A percentile compares a stretch with the other conserved stretches of the same genome.
phyloP scores from a whole-genome alignment of 2,888 invertebrate species.

The Mesorhabditis spiculigera region DNA sequence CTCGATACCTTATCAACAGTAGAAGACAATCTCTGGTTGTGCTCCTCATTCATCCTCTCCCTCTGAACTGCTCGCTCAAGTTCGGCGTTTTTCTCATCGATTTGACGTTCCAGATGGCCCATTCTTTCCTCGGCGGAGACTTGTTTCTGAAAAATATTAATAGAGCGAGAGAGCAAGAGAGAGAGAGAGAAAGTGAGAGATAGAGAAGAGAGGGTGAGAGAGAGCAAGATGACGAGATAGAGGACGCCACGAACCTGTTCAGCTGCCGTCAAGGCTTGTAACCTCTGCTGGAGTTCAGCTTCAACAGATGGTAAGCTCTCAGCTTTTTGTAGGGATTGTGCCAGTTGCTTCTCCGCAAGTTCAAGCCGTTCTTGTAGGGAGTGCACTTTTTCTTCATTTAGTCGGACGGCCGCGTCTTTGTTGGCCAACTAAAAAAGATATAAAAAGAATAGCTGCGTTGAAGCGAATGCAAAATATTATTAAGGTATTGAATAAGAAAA shows the following conservation, averaged over 20 bases:
- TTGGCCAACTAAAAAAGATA: conserved; percentile 82
- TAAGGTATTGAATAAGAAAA: too few relatives aligned
- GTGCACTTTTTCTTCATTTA: conserved; percentile 58
- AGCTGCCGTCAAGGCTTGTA: conserved; percentile 81
- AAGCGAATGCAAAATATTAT: too few relatives aligned
- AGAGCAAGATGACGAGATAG: conserved; percentile 40
- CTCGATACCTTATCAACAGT: conserved; percentile 38
- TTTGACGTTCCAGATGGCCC: conserved; percentile 79
- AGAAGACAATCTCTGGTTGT: conserved; percentile 71
- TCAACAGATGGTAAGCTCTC: conserved; percentile 84
- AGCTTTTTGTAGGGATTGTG: conserved; percentile 80
- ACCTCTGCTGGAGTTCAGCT: conserved; percentile 89
- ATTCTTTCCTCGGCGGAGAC: conserved; percentile 95
- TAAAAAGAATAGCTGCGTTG: too few relatives aligned
- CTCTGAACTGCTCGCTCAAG: conserved; percentile 62
- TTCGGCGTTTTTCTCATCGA: conserved; percentile 49
- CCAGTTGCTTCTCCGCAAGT: conserved; percentile 89
- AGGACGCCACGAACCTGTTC: conserved; percentile 40
- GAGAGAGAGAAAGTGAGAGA: too few relatives aligned
- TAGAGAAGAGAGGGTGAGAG: neutral
- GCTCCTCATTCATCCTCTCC: conserved; percentile 98
- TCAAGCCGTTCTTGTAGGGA: conserved; percentile 93
- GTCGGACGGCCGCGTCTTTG: conserved; percentile 91
- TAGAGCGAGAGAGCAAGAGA: neutral
- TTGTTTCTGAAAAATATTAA: conserved; percentile 63